Evolutionary conservation across 2,888 invertebrate species (phyloP).

Genomic region (Morpho helenor): DNA sequence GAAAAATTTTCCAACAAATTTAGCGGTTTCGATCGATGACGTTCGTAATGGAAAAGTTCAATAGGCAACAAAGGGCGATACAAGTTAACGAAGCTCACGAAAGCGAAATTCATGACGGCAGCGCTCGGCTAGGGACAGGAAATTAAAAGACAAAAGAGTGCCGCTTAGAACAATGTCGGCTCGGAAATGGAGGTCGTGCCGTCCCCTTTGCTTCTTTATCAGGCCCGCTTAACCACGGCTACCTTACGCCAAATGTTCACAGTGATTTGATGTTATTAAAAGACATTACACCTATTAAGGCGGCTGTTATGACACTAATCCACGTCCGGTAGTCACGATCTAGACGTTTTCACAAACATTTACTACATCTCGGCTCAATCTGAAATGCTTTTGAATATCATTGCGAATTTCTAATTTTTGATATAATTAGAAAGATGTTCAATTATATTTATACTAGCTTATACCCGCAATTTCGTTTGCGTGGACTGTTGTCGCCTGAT

Average conservation of each 20-base stretch:
- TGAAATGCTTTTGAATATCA: too few relatives aligned
- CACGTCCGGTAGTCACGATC: conserved; percentile 9
- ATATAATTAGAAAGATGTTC: too few relatives aligned
- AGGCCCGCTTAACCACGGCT: conserved; percentile 42
- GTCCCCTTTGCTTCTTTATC: conserved; percentile 47
- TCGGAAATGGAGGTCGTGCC: conserved; percentile 69
- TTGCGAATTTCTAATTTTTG: too few relatives aligned
- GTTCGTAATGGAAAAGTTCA: conserved; percentile 75
- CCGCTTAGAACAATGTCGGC: conserved; percentile 64
- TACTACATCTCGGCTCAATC: too few relatives aligned
- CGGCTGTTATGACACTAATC: conserved; percentile 10
- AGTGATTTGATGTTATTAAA: conserved; percentile 16
- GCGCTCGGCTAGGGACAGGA: conserved; percentile 70
- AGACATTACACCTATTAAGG: conserved; percentile 7
- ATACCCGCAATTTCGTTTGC: too few relatives aligned
- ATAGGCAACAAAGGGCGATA: conserved; percentile 72
- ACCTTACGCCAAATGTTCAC: conserved; percentile 34
- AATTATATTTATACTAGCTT: too few relatives aligned
- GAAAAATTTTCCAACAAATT: conserved; percentile 68
- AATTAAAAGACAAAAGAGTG: conserved; percentile 78
- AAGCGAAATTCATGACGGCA: conserved; percentile 71
- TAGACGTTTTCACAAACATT: conserved; percentile 3
- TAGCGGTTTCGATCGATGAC: conserved; percentile 71
- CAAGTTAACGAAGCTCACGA: conserved; percentile 75
- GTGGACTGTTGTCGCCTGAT: too few relatives aligned